phyloP scores from a whole-genome alignment of 1,140 invertebrate genomes.

The Thaumetopoea pityocampa region DNA sequence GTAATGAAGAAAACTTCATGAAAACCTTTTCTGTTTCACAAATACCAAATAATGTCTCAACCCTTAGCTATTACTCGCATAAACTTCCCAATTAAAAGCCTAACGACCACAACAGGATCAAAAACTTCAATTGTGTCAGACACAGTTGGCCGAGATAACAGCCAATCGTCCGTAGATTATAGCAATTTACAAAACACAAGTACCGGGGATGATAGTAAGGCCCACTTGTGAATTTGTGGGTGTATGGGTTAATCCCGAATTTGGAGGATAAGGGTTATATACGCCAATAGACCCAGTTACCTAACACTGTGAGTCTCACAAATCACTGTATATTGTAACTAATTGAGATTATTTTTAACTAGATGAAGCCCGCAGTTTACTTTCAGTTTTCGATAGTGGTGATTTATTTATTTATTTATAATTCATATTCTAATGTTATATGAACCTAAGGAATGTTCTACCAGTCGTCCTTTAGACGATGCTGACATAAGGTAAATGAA shows the following conservation, averaged over 20 bases:
- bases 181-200: conserved; percentile 30
- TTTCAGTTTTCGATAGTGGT: no score
- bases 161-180: conserved; percentile 31
- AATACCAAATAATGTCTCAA: no score
- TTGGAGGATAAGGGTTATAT: conserved; percentile 20
- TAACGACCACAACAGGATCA: conserved; percentile 18
- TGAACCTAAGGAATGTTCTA: no score
- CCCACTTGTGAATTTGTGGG: conserved; percentile 20
- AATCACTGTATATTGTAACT: conserved; percentile 5
- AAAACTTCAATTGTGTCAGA: conserved; percentile 29
- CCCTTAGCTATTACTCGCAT: no score
- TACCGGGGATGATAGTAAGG: conserved; percentile 18
- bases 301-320: conserved; percentile 4
- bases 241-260: conserved; percentile 13
- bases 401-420: no score
- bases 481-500: no score
- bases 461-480: no score
- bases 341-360: background rate
- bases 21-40: no score
- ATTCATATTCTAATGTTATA: no score
- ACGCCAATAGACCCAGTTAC: conserved; percentile 9
- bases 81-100: conserved; percentile 3
- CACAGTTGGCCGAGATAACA: conserved; percentile 27
- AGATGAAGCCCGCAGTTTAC: no score
- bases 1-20: no score